These are phyloP conservation scores for Ahaetulla prasina DNA, from an alignment of 2,113 vertebrate genomes.

Conservation along the genomic window DNA sequence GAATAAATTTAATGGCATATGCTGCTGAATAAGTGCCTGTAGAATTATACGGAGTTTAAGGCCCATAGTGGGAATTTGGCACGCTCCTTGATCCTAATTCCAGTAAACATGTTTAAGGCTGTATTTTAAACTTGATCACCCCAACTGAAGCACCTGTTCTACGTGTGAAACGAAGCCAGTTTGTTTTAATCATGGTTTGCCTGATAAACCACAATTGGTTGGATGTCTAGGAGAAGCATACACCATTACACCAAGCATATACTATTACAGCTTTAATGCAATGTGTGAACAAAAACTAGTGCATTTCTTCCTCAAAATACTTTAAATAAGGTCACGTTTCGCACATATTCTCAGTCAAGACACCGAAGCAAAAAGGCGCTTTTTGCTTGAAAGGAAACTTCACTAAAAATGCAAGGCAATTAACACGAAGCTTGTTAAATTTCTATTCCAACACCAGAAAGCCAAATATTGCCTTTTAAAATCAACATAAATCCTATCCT, in stretches of 20 bases:
- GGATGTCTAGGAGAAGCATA: neutral
- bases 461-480: neutral
- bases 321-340: neutral
- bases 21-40: neutral
- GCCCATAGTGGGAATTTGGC: too few relatives aligned
- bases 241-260: neutral
- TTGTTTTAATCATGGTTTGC: neutral
- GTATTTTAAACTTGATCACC: neutral
- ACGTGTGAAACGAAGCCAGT: neutral
- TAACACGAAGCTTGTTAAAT: neutral
- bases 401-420: neutral
- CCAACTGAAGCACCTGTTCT: neutral
- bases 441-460: neutral
- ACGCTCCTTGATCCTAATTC: neutral
- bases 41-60: neutral
- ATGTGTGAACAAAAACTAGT: neutral
- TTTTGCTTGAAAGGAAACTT: neutral
- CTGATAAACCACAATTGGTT: neutral
- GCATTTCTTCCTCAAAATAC: neutral
- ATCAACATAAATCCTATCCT: neutral
- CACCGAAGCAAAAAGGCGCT: neutral
- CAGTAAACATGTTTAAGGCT: neutral
- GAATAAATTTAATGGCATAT: neutral
- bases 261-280: neutral
- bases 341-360: neutral